Evolutionary conservation across 2,888 invertebrate species (phyloP), one percentile per base, ranked within the genome.

Genomic region (Argynnis bischoffii): DNA sequence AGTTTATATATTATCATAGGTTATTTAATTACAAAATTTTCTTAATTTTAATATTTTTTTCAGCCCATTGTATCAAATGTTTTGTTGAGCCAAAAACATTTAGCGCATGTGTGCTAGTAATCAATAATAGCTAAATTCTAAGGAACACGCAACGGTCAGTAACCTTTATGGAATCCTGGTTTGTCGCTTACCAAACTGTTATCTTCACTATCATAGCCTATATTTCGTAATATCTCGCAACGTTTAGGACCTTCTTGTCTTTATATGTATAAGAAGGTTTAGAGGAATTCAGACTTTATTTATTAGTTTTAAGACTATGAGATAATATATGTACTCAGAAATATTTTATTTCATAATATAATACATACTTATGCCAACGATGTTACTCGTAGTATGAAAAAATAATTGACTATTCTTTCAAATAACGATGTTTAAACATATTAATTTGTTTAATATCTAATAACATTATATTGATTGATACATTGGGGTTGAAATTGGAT

Each of bases 151-250:
- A 64, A 54, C 16, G 71, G 75, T 73, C 74, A 63, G 70, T 74
- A 63, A 75, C 70, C 75, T 71, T 59, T 48, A 59, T 53, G 53
- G 61, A 71, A 68, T 72, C 72, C 71, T 72, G 69, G 68, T 61
- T 69, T 54, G 61, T 67, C 66, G 57, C 64, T 69, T 53, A 68
- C 59, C 16, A 50, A 66, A 67, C 71, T 68, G 69, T 75, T 74
- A 75, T 74, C 75, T 75, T 57, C 61, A 51, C 65, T 68, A 69
- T 65, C 66, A 64, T 70, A 69, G 69, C 67, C 72, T 68, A 47
- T 21, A 46, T 71, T 71, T 65, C 64, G 47, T 51, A 71, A 71
- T 64, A 59, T 57, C 65, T 67, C 54, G 51, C 55, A 46, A 55
- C 54, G 21, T 65, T 60, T 57, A 50, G 51, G 15, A 55, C 16